Evolutionary conservation across 2,113 vertebrate genomes (phyloP).

Genomic region (Centropus unirufus): DNA sequence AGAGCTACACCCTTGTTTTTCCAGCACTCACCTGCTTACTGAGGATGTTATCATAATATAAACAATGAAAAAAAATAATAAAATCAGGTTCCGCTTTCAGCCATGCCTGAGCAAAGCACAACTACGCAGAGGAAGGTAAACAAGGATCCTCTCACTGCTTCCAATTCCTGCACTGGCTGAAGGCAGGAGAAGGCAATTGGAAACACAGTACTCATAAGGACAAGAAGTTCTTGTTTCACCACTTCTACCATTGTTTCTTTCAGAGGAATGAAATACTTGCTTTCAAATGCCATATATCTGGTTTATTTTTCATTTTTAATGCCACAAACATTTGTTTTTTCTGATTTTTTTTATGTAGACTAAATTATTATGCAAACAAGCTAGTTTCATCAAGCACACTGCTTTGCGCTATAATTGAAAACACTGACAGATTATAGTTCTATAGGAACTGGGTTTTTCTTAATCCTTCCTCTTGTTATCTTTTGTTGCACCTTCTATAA

Average conservation of each 20-base stretch:
- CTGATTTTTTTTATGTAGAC: not conserved
- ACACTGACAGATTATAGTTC: not conserved
- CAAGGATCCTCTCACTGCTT: not conserved
- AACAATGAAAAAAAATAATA: not conserved
- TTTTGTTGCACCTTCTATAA: not conserved
- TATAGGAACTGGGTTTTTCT: not conserved
- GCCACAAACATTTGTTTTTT: not conserved
- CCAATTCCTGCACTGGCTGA: not conserved
- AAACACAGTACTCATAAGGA: not conserved
- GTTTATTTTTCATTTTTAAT: rapidly evolving
- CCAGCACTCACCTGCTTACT: conserved; percentile 28
- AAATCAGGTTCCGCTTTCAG: not conserved
- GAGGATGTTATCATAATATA: conserved; percentile 22
- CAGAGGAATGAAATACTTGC: not conserved
- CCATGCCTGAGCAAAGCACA: not conserved
- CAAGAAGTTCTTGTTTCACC: not conserved
- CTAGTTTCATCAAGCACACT: not conserved
- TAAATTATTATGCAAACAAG: not conserved
- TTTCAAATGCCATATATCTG: not conserved
- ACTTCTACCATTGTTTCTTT: not conserved
- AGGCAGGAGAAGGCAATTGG: not conserved
- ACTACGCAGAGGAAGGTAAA: not conserved
- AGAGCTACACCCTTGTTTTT: conserved; percentile 29
- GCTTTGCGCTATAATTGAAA: not conserved
- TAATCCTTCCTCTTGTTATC: not conserved